Conservation (phyloP, 30 jellyfish, hydroid and myxozoan genomes). For the Aurelia sp. region DNA sequence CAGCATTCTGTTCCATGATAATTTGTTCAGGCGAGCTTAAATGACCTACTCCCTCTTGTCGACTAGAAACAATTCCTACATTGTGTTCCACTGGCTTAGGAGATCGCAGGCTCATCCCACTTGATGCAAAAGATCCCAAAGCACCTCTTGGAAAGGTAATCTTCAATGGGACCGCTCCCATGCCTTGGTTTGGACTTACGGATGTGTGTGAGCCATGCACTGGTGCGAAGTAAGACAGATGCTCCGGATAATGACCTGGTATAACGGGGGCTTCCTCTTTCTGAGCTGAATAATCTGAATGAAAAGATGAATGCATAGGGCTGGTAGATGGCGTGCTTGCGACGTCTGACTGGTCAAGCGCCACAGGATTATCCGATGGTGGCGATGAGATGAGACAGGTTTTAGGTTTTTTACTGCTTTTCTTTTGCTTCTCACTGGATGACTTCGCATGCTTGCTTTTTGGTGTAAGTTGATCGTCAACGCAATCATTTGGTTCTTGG, state of each 20-base stretch:
- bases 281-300: conserved; percentile 16
- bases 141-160: conserved; percentile 70
- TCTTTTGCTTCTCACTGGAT: conserved; percentile 45
- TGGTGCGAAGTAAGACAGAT: conserved; percentile 45
- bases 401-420: conserved; percentile 19
- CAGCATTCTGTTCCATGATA: conserved; percentile 46
- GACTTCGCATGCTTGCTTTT: conserved; percentile 34
- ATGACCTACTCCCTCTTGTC: conserved; percentile 30
- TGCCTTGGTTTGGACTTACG: conserved; percentile 13
- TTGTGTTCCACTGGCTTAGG: conserved; percentile 45
- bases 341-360: conserved; percentile 40
- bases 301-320: conserved; percentile 35
- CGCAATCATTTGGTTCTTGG: conserved; percentile 19
- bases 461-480: conserved; percentile 24
- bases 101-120: conserved; percentile 33
- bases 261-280: conserved; percentile 34
- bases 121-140: conserved; percentile 52
- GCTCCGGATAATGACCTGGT: conserved; percentile 31
- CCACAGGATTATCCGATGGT: background rate
- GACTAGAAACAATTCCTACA: conserved; percentile 20
- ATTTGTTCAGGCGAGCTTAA: conserved; percentile 31
- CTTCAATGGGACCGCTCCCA: conserved; percentile 65
- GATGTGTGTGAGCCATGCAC: conserved; percentile 45
- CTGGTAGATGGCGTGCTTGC: conserved; percentile 47
- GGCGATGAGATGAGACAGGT: conserved; percentile 4